phyloP scores from a whole-genome alignment of 2,113 vertebrate species.

The Cyprinus carpio region DNA sequence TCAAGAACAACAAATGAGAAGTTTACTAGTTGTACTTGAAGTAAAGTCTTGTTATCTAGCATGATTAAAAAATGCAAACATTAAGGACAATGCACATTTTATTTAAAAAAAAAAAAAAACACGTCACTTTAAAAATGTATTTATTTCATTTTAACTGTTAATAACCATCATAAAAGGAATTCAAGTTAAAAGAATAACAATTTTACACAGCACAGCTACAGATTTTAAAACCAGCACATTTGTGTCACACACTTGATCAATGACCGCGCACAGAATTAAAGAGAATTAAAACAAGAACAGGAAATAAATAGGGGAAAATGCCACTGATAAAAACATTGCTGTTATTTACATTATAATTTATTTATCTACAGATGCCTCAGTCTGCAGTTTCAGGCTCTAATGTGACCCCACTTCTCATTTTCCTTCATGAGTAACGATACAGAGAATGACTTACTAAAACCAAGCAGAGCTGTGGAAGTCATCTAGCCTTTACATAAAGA shows the following conservation, averaged over 20 bases:
- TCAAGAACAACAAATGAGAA: neutral
- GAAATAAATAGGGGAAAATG: slow-evolving; percentile 11
- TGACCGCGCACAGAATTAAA: neutral
- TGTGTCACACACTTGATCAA: neutral
- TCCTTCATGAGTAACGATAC: neutral
- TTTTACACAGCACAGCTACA: neutral
- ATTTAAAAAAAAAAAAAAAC: neutral
- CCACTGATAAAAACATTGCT: neutral
- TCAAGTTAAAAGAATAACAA: neutral
- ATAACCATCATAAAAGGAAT: neutral
- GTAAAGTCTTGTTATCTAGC: neutral
- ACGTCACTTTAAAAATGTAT: neutral
- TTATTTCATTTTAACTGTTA: slow-evolving; percentile 3
- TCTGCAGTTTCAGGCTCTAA: neutral
- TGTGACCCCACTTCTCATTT: neutral
- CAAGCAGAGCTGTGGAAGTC: slow-evolving; percentile 1
- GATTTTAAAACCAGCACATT: neutral
- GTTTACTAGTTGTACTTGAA: neutral
- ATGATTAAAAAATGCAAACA: neutral
- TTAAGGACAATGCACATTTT: neutral
- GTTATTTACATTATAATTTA: slow-evolving; percentile 25
- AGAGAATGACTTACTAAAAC: slow-evolving; percentile 4
- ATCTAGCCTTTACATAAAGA: neutral
- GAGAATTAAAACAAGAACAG: neutral
- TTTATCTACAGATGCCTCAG: slow-evolving; percentile 3